phyloP scores from a whole-genome alignment of 37 sponge, comb jelly and placozoan species.

The Sycon ciliatum region DNA sequence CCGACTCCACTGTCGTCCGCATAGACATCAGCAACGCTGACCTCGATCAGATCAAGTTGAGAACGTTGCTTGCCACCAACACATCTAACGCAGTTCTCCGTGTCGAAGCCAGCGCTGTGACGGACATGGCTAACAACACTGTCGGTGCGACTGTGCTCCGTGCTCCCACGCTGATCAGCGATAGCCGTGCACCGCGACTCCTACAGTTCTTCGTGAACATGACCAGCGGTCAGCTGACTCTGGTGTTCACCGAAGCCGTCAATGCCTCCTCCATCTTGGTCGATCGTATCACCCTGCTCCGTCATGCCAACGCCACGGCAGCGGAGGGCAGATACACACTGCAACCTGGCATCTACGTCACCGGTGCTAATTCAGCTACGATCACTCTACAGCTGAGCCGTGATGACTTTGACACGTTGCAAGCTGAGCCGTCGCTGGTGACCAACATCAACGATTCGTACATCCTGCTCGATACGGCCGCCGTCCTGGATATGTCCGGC shows the following conservation, averaged over 20 bases:
- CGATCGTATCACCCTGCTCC: neutral
- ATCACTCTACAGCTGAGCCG: no score
- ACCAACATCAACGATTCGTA: slow-evolving; percentile 54
- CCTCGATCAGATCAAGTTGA: slow-evolving; percentile 63
- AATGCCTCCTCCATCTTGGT: neutral
- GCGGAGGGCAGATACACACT: no score
- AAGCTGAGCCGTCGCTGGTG: slow-evolving; percentile 25
- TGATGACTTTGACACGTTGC: no score
- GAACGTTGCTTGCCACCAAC: slow-evolving; percentile 39
- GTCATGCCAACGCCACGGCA: no score
- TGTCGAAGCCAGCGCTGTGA: slow-evolving; percentile 48
- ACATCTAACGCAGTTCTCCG: no score
- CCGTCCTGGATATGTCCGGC: slow-evolving; percentile 50
- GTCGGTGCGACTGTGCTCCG: no score
- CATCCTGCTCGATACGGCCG: slow-evolving; percentile 42
- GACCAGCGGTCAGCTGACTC: no score
- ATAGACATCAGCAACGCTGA: slow-evolving; percentile 34
- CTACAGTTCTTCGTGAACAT: no score
- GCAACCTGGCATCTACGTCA: no score
- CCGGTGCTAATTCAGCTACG: no score
- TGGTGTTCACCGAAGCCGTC: slow-evolving; percentile 2
- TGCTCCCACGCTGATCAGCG: no score
- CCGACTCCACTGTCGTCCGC: slow-evolving; percentile 44
- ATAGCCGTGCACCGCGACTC: no score
- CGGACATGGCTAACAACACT: slow-evolving; percentile 51